A percentile compares a stretch with the other conserved stretches of the same genome.
Conservation (phyloP, 2,888 invertebrate species). For the Brachyopa scutellaris region DNA sequence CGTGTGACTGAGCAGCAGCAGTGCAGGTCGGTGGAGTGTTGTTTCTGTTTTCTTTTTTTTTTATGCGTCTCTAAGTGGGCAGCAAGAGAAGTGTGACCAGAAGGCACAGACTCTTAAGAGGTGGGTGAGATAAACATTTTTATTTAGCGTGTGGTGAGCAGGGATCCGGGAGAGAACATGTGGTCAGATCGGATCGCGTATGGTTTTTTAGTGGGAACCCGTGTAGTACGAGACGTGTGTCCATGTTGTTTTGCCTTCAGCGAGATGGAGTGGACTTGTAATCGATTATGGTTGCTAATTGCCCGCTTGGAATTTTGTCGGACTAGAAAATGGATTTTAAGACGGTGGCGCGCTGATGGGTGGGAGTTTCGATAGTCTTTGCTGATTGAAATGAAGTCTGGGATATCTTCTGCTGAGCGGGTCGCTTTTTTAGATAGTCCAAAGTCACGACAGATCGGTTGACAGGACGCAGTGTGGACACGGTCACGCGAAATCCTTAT, state of each 20-base stretch:
- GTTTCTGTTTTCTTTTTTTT: background rate
- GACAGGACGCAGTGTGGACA: too few species aligned
- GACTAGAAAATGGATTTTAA: too few species aligned
- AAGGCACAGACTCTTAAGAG: slow-evolving; percentile 37
- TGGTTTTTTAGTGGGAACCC: slow-evolving; percentile 38
- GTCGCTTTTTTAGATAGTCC: too few species aligned
- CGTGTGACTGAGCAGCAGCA: slow-evolving; percentile 59
- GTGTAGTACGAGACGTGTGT: slow-evolving; percentile 51
- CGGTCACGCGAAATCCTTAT: too few species aligned
- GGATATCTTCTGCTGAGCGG: too few species aligned
- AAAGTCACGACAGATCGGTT: too few species aligned
- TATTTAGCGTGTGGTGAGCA: slow-evolving; percentile 54
- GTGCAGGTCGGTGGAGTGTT: slow-evolving; percentile 40
- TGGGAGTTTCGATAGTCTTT: background rate
- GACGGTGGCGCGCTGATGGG: background rate
- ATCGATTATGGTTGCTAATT: slow-evolving; percentile 64
- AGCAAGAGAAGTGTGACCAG: slow-evolving; percentile 66
- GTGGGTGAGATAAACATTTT: slow-evolving; percentile 62
- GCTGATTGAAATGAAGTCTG: too few species aligned
- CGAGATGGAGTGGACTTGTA: slow-evolving; percentile 56
- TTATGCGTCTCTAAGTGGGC: slow-evolving; percentile 33
- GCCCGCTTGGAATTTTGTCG: slow-evolving; percentile 38
- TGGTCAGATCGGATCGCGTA: slow-evolving; percentile 55
- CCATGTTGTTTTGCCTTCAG: slow-evolving; percentile 32
- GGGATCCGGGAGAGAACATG: slow-evolving; percentile 61